Evolutionary conservation across 2,113 vertebrate genomes (phyloP).

Genomic region (Neodon shergylaensis): DNA sequence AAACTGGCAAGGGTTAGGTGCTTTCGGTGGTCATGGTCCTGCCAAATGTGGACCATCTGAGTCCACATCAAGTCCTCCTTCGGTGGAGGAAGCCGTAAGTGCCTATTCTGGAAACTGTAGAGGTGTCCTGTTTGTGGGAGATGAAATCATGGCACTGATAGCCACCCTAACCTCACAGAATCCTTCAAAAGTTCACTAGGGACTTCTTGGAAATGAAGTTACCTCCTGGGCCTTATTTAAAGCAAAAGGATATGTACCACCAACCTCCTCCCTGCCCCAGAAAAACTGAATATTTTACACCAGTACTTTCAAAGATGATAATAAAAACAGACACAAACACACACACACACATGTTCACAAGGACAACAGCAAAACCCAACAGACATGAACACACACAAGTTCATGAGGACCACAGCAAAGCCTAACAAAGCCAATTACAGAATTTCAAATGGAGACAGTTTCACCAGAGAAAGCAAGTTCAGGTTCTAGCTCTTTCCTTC

Average conservation of each 20-base stretch:
- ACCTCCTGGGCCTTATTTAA: neutral
- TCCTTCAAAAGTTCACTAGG: conserved; percentile 31
- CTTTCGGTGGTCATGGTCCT: neutral
- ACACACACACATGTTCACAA: neutral
- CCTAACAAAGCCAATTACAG: neutral
- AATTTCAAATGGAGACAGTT: neutral
- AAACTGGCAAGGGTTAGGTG: conserved; percentile 31
- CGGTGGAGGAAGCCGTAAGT: neutral
- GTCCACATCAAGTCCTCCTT: conserved; percentile 37
- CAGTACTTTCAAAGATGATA: conserved; percentile 30
- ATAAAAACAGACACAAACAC: neutral
- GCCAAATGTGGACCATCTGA: conserved; percentile 50
- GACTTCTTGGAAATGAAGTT: conserved; percentile 51
- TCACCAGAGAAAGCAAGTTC: neutral
- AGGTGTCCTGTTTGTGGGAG: conserved; percentile 20
- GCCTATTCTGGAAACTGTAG: conserved; percentile 50
- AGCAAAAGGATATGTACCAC: neutral
- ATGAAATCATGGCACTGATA: conserved; percentile 13
- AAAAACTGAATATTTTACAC: neutral
- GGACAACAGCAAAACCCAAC: neutral
- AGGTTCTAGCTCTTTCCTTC: neutral
- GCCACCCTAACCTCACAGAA: conserved; percentile 22
- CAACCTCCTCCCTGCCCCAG: fast-evolving
- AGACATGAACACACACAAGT: neutral
- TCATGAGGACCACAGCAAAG: neutral